Conservation (phyloP, 2,888 invertebrate species). For the Spicauda simplicius region DNA sequence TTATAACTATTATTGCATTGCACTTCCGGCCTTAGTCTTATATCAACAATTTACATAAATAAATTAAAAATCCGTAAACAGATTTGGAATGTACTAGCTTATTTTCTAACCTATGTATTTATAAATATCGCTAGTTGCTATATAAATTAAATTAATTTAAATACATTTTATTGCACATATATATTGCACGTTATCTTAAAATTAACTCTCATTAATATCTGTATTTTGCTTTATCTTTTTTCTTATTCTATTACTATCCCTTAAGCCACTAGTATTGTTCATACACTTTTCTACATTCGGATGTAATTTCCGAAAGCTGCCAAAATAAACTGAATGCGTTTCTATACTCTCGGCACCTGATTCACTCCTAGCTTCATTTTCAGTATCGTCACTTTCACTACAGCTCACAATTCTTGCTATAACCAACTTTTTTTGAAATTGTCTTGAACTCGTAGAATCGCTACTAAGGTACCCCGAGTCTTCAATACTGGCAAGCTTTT, state of each 20-base stretch:
- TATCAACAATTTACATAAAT: conserved; percentile 27
- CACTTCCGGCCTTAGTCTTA: conserved; percentile 72
- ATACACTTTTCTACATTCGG: conserved; percentile 54
- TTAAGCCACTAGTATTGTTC: conserved; percentile 47
- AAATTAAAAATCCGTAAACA: conserved; percentile 7
- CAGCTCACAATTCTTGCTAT: conserved; percentile 84
- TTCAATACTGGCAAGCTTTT: conserved; percentile 80
- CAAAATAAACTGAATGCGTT: conserved; percentile 94
- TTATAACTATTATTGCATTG: conserved; percentile 77
- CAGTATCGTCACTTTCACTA: conserved; percentile 92
- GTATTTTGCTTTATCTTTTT: conserved; percentile 35
- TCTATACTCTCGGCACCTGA: conserved; percentile 95
- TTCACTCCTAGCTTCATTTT: conserved; percentile 92
- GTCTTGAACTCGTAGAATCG: conserved; percentile 88
- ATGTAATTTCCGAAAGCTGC: conserved; percentile 86
- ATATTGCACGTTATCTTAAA: conserved; percentile 52
- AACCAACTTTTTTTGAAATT: conserved; percentile 69
- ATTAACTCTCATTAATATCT: conserved; percentile 8
- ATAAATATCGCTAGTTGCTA: not conserved
- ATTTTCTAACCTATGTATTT: not conserved
- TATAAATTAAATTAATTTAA: not conserved
- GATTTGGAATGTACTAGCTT: conserved; percentile 12
- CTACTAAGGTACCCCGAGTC: conserved; percentile 95
- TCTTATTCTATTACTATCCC: conserved; percentile 43
- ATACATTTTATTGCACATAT: conserved; percentile 60